Evolutionary conservation across 1,140 invertebrate species (phyloP).

Genomic region (Microplitis demolitor): DNA sequence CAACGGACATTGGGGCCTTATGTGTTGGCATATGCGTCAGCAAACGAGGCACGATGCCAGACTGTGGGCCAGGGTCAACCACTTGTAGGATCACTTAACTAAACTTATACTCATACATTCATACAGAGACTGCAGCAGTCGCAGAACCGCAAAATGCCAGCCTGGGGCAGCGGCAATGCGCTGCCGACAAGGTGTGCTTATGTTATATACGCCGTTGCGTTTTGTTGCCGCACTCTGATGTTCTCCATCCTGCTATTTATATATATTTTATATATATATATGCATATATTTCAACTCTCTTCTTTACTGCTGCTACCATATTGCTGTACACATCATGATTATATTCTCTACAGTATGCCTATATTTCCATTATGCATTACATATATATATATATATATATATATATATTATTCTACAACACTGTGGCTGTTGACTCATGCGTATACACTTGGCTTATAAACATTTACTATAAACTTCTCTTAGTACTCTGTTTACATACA

Average conservation of each 20-base stretch:
- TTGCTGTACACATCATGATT: too few species aligned
- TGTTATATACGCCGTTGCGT: not conserved
- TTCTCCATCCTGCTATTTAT: not conserved
- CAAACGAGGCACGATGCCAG: constrained; percentile 23
- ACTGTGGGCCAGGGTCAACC: constrained; percentile 39
- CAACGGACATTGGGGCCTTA: not conserved
- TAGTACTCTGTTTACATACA: not conserved
- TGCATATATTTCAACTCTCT: not conserved
- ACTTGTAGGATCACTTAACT: constrained; percentile 31
- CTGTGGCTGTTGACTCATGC: not conserved
- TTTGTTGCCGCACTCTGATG: not conserved
- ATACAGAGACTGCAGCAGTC: constrained; percentile 15
- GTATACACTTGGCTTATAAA: constrained; percentile 2
- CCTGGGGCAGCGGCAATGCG: constrained; percentile 15
- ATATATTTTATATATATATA: too few species aligned
- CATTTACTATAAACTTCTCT: not conserved
- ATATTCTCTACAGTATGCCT: too few species aligned
- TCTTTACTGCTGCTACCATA: not conserved
- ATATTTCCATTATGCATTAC: too few species aligned
- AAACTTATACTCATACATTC: not conserved
- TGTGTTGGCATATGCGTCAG: constrained; percentile 10
- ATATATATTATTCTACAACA: not conserved
- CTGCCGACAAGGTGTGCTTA: not conserved
- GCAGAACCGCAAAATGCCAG: constrained; percentile 29
- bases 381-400: not conserved